Evolutionary conservation across 2,888 invertebrate genomes (phyloP).

Genomic region (Agapetus fuscipes): DNA sequence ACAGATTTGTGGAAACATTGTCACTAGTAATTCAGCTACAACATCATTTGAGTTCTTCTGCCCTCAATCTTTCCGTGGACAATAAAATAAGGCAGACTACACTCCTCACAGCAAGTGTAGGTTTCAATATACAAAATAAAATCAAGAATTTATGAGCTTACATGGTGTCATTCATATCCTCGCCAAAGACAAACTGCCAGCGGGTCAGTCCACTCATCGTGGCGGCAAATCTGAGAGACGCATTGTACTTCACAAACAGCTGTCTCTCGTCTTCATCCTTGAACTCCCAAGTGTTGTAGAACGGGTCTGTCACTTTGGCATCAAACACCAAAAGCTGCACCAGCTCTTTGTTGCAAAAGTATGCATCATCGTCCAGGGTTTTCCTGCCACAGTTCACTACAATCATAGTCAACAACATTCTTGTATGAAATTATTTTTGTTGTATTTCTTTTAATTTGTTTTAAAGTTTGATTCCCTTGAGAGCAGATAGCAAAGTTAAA

Average conservation of each 20-base stretch:
- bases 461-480: too few species aligned
- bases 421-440: background rate
- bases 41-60: too few species aligned
- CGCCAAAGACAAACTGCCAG: slow-evolving; percentile 68
- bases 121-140: too few species aligned
- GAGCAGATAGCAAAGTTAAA: too few species aligned
- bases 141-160: too few species aligned
- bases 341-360: slow-evolving; percentile 77
- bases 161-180: slow-evolving; percentile 41
- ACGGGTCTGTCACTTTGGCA: slow-evolving; percentile 59
- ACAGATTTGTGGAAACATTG: too few species aligned
- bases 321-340: slow-evolving; percentile 81
- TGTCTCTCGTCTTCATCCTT: slow-evolving; percentile 40
- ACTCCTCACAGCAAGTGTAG: too few species aligned
- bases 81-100: too few species aligned
- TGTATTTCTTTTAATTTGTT: too few species aligned
- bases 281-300: slow-evolving; percentile 46
- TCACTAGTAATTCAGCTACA: too few species aligned
- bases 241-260: slow-evolving; percentile 58
- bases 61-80: too few species aligned
- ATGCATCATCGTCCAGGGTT: slow-evolving; percentile 56
- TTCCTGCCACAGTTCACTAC: slow-evolving; percentile 57
- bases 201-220: slow-evolving; percentile 84
- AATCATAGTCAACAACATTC: slow-evolving; percentile 23
- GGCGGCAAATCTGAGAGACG: slow-evolving; percentile 70